Percentiles rank a stretch among this genome's conserved stretches.
phyloP scores from a whole-genome alignment of 2,113 vertebrate species.

The Coregonus clupeaformis region DNA sequence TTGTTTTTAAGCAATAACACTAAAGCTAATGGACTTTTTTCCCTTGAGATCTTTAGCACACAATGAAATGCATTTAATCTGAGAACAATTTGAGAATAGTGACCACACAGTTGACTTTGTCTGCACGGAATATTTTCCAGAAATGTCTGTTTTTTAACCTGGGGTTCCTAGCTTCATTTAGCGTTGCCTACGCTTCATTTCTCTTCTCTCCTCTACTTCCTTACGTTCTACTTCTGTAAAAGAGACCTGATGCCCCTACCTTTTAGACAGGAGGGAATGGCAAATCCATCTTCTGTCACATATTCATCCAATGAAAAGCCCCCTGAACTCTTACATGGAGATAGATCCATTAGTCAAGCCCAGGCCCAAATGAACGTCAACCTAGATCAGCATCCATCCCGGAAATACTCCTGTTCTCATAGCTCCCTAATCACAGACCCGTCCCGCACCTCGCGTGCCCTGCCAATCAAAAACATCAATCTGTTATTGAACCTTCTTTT shows the following conservation, averaged over 20 bases:
- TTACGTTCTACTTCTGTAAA: background rate
- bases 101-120: no score
- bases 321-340: conserved; percentile 62
- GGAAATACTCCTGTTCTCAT: conserved; percentile 52
- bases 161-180: background rate
- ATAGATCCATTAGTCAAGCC: conserved; percentile 77
- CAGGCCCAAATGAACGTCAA: conserved; percentile 71
- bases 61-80: no score
- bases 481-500: conserved; percentile 68
- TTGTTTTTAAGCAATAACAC: conserved; percentile 51
- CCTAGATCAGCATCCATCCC: conserved; percentile 71
- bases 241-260: conserved; percentile 28
- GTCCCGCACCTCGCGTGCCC: conserved; percentile 46
- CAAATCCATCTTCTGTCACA: conserved; percentile 70
- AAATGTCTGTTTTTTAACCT: background rate
- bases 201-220: conserved; percentile 4
- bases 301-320: conserved; percentile 64
- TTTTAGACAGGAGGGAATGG: conserved; percentile 1
- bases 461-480: conserved; percentile 67
- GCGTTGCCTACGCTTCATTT: conserved; percentile 31
- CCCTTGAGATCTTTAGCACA: no score
- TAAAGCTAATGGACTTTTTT: conserved; percentile 5
- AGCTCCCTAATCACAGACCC: conserved; percentile 53
- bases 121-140: no score
- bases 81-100: no score